Evolutionary conservation across 2,888 invertebrate genomes (phyloP).

Genomic region (Syritta pipiens): DNA sequence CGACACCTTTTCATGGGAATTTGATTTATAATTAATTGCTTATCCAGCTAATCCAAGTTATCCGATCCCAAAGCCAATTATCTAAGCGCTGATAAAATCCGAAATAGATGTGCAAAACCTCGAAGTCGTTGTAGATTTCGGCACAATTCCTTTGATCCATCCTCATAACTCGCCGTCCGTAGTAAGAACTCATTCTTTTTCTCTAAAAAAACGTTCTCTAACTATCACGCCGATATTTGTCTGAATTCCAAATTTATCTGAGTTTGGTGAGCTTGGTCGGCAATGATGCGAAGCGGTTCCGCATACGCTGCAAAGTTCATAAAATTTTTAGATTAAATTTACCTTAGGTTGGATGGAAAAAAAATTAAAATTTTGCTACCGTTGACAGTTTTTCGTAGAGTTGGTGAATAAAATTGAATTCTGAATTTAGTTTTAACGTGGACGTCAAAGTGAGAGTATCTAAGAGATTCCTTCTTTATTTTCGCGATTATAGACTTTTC

Average conservation of each 20-base stretch:
- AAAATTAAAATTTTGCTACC: constrained; percentile 28
- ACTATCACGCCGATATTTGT: too few relatives aligned
- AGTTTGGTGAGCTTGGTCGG: not conserved
- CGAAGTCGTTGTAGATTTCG: not conserved
- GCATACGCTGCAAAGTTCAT: constrained; percentile 4
- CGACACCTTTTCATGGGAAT: constrained; percentile 2
- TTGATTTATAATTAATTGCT: constrained; percentile 22
- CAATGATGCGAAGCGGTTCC: constrained; percentile 28
- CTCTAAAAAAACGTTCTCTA: too few relatives aligned
- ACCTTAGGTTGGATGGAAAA: constrained; percentile 7
- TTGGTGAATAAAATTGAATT: not conserved
- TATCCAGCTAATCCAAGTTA: too few relatives aligned
- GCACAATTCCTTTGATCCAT: not conserved
- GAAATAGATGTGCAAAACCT: constrained; percentile 11
- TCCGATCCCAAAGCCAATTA: constrained; percentile 27
- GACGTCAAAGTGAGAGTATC: constrained; percentile 44
- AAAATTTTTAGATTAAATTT: constrained; percentile 18
- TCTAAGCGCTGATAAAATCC: not conserved
- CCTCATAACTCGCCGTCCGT: not conserved
- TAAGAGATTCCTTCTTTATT: not conserved
- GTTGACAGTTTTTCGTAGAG: constrained; percentile 36
- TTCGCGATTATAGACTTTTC: not conserved
- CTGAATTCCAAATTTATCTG: not conserved
- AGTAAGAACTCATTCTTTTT: constrained; percentile 3
- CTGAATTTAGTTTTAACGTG: constrained; percentile 46